Evolutionary conservation across 2,797 vertebrate genomes (phyloP).

Genomic region (Xiphorhynchus erythropygius): DNA sequence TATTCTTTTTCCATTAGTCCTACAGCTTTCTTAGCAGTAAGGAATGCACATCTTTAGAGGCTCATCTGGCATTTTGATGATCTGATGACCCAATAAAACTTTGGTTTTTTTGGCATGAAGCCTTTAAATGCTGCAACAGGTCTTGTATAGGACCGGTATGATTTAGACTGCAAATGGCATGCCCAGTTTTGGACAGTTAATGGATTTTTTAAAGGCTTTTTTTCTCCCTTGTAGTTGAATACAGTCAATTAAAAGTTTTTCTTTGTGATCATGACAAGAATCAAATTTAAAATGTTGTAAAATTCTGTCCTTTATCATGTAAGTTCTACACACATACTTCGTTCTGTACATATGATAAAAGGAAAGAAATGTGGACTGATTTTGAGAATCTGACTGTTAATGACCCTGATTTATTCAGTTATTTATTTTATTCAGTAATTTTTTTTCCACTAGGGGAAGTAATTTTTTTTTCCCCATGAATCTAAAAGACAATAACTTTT

Average conservation of each 20-base stretch:
- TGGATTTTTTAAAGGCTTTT: background rate
- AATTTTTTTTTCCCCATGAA: background rate
- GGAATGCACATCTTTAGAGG: background rate
- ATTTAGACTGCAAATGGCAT: background rate
- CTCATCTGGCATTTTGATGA: conserved; percentile 12
- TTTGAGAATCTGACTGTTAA: background rate
- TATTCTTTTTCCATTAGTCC: background rate
- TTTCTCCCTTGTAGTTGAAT: background rate
- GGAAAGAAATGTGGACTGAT: background rate
- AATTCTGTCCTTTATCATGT: background rate
- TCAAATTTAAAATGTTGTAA: background rate
- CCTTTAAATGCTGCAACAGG: background rate
- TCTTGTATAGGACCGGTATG: background rate
- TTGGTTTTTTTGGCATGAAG: background rate
- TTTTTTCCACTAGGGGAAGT: background rate
- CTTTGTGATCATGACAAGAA: background rate
- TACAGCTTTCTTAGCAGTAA: background rate
- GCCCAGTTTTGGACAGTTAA: background rate
- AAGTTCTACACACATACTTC: background rate
- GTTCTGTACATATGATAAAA: background rate
- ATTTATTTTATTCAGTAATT: background rate
- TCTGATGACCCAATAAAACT: background rate
- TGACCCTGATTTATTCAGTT: background rate
- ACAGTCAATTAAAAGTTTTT: background rate
- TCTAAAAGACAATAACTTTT: background rate